Evolutionary conservation across 2,113 vertebrate genomes (phyloP), one percentile per base, ranked within the genome.

Genomic region (Chloropsis cyanopogon): DNA sequence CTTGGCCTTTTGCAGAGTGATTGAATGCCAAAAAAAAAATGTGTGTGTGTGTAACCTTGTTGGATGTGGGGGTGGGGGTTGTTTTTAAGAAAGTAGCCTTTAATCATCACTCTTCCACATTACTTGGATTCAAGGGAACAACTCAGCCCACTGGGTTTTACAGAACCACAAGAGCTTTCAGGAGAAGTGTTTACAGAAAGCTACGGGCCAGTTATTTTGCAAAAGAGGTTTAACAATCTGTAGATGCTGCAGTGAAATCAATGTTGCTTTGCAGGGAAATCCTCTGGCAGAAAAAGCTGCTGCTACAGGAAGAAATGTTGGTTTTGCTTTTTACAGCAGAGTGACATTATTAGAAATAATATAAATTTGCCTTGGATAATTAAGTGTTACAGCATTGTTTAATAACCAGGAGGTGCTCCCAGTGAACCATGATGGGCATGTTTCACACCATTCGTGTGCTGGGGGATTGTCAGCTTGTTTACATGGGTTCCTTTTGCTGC

Each of bases 401-500:
- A 66, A 69, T 61, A 52, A 88, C 49, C 73, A 82, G 47, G 46
- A 1, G 0, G 52, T 92, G 68, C 60, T 92, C 33, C 17, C 68
- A 35, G 56, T 33, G 93, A 76, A 29, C 26, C 37, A 28, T 4
- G 82, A 41, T 54, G 85, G 42, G 42, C 80, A 93, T 76, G 65
- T 83, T 90, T 84, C 76, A 61, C 22, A 73, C 28, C 59, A 42
- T 59, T 57, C 1, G 1, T 65, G 53, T 86, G 46, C 54, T 50
- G 50, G 59, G 76, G 49, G 50, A 26, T 28, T 86, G 82, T 77
- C 61, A 72, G 94, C 96, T 96, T 98, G 97, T 98, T 98, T 97
- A 97, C 96, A 26, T 50, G 93, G 76, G 44, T 25, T 78, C 85
- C 31, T 84, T 97, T 94, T 98, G 96, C 97, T 98, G 98, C 97